Evolutionary conservation across 2,113 vertebrate species (phyloP).

Genomic region (Scalopus aquaticus): DNA sequence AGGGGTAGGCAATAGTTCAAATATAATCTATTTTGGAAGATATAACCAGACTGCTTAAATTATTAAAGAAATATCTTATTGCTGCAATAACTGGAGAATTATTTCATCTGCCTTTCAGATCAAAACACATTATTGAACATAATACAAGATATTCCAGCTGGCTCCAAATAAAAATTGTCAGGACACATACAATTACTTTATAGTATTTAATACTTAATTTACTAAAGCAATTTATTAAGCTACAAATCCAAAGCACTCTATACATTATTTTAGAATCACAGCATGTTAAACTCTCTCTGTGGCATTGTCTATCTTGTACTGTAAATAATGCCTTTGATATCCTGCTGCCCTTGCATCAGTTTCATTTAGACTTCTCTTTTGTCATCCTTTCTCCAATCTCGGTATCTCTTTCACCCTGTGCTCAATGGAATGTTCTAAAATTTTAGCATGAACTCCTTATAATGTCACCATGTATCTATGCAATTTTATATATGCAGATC

Average conservation of each 20-base stretch:
- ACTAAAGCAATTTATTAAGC: neutral
- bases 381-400: neutral
- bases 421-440: neutral
- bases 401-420: neutral
- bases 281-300: neutral
- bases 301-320: neutral
- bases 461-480: neutral
- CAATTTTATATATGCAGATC: neutral
- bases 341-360: neutral
- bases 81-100: neutral
- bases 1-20: neutral
- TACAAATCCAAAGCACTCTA: neutral
- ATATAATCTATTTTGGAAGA: neutral
- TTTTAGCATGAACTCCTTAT: neutral
- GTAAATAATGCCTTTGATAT: neutral
- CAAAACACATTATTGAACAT: neutral
- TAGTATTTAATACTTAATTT: neutral
- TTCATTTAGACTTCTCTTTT: neutral
- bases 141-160: neutral
- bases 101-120: neutral
- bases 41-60: neutral
- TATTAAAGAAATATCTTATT: neutral
- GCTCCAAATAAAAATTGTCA: neutral
- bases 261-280: neutral
- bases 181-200: neutral